Conservation (phyloP, 2,888 invertebrate species). For the Drosophila melanosoma region DNA sequence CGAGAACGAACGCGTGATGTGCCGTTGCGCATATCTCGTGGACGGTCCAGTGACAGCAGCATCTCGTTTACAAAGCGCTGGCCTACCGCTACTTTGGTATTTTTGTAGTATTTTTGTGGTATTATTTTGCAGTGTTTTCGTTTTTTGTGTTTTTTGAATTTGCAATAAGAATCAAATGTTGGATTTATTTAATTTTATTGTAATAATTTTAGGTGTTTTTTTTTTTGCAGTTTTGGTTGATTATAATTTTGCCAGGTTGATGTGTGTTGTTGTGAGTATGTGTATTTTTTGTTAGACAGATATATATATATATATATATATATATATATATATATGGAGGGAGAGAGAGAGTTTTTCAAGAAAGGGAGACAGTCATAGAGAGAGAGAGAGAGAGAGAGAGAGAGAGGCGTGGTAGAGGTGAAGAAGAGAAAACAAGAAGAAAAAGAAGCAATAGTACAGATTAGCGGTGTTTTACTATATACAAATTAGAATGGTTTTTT, state of each 20-base stretch:
- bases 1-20: constrained; percentile 73
- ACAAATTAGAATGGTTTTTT: constrained; percentile 55
- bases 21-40: constrained; percentile 83
- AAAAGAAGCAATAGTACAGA: constrained; percentile 79
- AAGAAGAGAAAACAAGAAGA: constrained; percentile 75
- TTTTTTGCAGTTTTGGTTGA: not conserved
- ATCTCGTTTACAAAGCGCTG: constrained; percentile 85
- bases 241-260: constrained; percentile 53
- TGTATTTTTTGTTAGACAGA: constrained; percentile 42
- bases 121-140: constrained; percentile 24
- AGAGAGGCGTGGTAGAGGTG: constrained; percentile 68
- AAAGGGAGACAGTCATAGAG: constrained; percentile 63
- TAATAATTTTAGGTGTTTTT: not conserved
- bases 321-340: constrained; percentile 9
- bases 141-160: constrained; percentile 34
- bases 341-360: constrained; percentile 44
- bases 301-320: constrained; percentile 6
- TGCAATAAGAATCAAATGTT: constrained; percentile 45
- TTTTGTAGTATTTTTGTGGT: constrained; percentile 20
- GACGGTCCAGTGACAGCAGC: constrained; percentile 84
- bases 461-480: constrained; percentile 77
- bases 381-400: constrained; percentile 59
- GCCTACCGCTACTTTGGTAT: constrained; percentile 82
- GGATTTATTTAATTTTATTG: constrained; percentile 21
- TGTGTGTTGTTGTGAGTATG: constrained; percentile 31